phyloP scores from a whole-genome alignment of 2,888 invertebrate genomes.

The Diadegma fenestrale region DNA sequence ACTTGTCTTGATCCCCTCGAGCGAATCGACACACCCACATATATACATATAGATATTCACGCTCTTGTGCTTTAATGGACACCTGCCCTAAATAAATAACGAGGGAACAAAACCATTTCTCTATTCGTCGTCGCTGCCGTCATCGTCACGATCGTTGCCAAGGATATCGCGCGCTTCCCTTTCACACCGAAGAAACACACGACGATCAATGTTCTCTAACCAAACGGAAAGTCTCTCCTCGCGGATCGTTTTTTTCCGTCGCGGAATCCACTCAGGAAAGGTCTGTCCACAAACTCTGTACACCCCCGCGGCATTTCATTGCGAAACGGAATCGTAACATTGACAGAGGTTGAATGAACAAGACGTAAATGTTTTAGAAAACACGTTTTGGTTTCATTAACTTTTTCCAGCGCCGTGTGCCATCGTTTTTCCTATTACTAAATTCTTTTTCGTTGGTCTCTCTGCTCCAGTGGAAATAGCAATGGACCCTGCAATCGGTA shows the following conservation, averaged over 20 bases:
- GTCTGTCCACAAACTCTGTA: neutral
- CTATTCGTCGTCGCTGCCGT: slow-evolving; percentile 62
- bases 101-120: slow-evolving; percentile 77
- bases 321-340: slow-evolving; percentile 9
- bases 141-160: slow-evolving; percentile 19
- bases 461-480: no score
- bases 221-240: slow-evolving; percentile 29
- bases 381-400: neutral
- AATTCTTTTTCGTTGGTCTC: neutral
- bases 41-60: slow-evolving; percentile 49
- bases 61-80: slow-evolving; percentile 75
- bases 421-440: neutral
- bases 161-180: slow-evolving; percentile 18
- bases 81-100: slow-evolving; percentile 79
- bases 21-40: slow-evolving; percentile 58
- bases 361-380: neutral
- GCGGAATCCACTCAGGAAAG: neutral
- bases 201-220: slow-evolving; percentile 50
- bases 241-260: slow-evolving; percentile 12
- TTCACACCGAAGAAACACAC: neutral
- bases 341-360: neutral
- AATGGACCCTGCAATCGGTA: neutral
- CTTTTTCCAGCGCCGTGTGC: neutral
- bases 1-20: slow-evolving; percentile 56
- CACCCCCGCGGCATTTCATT: neutral